phyloP scores from a whole-genome alignment of 1,140 invertebrate genomes.

The Drosophila nigrodunni region DNA sequence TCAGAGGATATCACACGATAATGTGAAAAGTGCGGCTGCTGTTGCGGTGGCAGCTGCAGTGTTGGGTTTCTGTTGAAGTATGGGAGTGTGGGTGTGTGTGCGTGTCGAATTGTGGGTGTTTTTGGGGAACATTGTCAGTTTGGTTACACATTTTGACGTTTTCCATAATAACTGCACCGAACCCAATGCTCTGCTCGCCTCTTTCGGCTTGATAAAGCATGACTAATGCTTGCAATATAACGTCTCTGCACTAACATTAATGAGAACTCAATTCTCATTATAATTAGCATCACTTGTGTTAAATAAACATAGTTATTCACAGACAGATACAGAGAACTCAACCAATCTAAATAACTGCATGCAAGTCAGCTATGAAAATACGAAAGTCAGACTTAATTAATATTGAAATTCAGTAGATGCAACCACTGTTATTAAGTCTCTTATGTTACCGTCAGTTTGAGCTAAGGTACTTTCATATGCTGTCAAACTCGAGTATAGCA shows the following conservation, averaged over 20 bases:
- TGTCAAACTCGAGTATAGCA: no score
- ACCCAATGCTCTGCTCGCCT: constrained; percentile 50
- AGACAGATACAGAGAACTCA: not conserved
- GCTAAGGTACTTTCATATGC: no score
- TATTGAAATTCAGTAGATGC: not conserved
- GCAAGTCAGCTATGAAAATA: not conserved
- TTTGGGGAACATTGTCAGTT: not conserved
- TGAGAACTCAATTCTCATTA: constrained; percentile 2
- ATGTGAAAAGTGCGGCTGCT: constrained; percentile 19
- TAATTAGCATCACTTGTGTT: not conserved
- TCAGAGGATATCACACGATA: constrained; percentile 16
- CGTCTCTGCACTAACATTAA: not conserved
- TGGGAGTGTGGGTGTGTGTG: not conserved
- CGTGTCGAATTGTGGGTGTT: not conserved
- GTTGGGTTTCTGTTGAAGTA: not conserved
- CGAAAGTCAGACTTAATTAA: not conserved
- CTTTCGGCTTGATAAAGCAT: constrained; percentile 70
- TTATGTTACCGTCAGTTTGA: no score
- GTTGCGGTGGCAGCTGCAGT: constrained; percentile 19
- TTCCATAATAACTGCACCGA: constrained; percentile 27
- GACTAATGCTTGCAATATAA: constrained; percentile 37
- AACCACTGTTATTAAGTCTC: no score
- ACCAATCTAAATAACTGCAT: constrained; percentile 1
- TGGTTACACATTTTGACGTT: constrained; percentile 9
- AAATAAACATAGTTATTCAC: not conserved